Evolutionary conservation across 2,888 invertebrate genomes (phyloP).

Genomic region (Drosophila quinaria): DNA sequence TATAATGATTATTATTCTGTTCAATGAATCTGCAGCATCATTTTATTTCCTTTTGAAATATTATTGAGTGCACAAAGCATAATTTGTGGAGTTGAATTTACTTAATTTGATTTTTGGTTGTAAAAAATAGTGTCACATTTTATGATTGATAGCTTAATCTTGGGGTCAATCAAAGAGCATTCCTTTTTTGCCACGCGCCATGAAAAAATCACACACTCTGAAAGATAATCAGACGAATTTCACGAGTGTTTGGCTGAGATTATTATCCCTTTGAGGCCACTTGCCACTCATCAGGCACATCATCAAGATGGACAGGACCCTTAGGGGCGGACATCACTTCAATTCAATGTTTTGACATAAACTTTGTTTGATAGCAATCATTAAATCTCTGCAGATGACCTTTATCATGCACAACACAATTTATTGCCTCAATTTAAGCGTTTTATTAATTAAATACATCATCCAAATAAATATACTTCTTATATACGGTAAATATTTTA

Average conservation of each 20-base stretch:
- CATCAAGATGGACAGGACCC: conserved; percentile 40
- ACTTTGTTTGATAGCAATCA: conserved; percentile 54
- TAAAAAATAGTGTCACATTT: conserved; percentile 17
- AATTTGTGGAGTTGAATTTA: not conserved
- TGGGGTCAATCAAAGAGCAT: conserved; percentile 55
- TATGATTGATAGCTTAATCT: conserved; percentile 45
- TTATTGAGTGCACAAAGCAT: not conserved
- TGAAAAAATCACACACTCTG: conserved; percentile 4
- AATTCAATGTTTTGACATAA: conserved; percentile 40
- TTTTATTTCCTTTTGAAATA: not conserved
- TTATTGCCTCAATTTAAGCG: not conserved
- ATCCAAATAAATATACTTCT: not conserved
- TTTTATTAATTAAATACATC: not conserved
- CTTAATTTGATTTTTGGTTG: not conserved
- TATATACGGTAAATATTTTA: not conserved
- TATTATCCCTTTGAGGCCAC: conserved; percentile 71
- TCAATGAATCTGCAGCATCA: not conserved
- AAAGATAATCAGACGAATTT: conserved; percentile 42
- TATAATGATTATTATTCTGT: not conserved
- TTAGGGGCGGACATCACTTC: conserved; percentile 15
- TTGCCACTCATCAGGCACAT: conserved; percentile 59
- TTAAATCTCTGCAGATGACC: conserved; percentile 62
- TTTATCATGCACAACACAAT: conserved; percentile 4
- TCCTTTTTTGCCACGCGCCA: conserved; percentile 56
- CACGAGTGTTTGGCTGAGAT: conserved; percentile 46